Conservation (phyloP, 2,797 vertebrate species). For the Pachyuromys duprasi region DNA sequence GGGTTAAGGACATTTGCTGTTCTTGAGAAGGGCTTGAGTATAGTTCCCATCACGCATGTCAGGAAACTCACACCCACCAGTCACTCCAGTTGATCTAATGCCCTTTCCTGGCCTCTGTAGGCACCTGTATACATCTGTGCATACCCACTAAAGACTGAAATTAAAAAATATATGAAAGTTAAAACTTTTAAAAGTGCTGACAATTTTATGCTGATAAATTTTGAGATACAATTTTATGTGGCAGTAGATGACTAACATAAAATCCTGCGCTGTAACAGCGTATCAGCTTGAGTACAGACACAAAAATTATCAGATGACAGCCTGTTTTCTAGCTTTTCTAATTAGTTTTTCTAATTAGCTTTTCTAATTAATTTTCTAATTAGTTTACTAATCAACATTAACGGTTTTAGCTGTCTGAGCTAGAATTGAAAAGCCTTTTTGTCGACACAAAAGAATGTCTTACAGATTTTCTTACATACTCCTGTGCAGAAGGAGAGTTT, state of each 20-base stretch:
- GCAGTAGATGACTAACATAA: background rate
- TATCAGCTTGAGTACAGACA: background rate
- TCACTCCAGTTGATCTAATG: fast-evolving
- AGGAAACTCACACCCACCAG: background rate
- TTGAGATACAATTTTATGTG: background rate
- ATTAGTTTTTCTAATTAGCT: background rate
- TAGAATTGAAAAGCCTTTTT: constrained; percentile 18
- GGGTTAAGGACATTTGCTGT: background rate
- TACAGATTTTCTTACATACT: background rate
- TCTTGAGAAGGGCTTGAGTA: background rate
- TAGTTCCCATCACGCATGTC: background rate
- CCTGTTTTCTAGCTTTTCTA: background rate
- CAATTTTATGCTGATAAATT: background rate
- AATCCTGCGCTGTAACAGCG: background rate
- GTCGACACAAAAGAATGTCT: background rate
- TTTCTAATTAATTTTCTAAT: background rate
- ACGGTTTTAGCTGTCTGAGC: background rate
- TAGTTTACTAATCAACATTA: background rate
- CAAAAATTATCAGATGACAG: background rate
- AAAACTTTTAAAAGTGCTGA: background rate
- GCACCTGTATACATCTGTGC: background rate
- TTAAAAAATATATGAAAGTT: background rate
- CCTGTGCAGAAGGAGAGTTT: no score
- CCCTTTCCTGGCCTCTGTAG: background rate
- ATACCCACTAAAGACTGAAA: background rate